Evolutionary conservation across 2,797 vertebrate genomes (phyloP), one percentile per base, ranked within the genome.

Genomic region (Eurystomus glaucurus): DNA sequence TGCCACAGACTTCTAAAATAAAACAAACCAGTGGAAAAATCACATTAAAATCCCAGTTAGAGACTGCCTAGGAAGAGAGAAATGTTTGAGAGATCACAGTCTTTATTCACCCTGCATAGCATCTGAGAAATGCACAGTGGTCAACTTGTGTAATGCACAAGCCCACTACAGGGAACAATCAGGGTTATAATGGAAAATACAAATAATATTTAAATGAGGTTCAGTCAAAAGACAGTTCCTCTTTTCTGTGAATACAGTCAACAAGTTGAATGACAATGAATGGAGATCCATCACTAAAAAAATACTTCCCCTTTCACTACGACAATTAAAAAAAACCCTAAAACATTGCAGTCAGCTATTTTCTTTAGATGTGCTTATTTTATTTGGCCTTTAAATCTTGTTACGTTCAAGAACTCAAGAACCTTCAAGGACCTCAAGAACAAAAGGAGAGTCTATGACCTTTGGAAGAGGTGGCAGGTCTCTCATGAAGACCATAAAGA

Each of bases 21-120:
- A 79, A 95, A 76, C 23, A 89, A 96, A 74, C 17, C 55, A 80
- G 46, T 85, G 71, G 64, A 96, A 95, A 55, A 94, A 80, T 74
- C 64, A 58, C 39, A 85, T 93, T 93, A 80, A 82, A 82, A 88
- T 95, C 93, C 60, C 46, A 66, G 41, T 39, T 82, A 79, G 22
- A 62, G 55, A 45, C 78, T 94, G 55, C 48, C 43, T 60, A 41
- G 16, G 18, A 96, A 86, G 57, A 84, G 25, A 71, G 25, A 7
- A 3, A 70, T 66, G 18, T 71, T 46, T 94, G 78, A 92, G 25
- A 85, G 33, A 74, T 33, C 58, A 52, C 14, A 84, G 11, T 54
- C 57, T 83, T 95, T 33, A 61, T 83, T 95, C 37, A 61, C 29
- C 25, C 39, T 81, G 50, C 39, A 46, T 45, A 71, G 46, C 5